Base-by-base conservation (phyloP, 2,113 vertebrate genomes). In the Hypomesus transpacificus region DNA sequence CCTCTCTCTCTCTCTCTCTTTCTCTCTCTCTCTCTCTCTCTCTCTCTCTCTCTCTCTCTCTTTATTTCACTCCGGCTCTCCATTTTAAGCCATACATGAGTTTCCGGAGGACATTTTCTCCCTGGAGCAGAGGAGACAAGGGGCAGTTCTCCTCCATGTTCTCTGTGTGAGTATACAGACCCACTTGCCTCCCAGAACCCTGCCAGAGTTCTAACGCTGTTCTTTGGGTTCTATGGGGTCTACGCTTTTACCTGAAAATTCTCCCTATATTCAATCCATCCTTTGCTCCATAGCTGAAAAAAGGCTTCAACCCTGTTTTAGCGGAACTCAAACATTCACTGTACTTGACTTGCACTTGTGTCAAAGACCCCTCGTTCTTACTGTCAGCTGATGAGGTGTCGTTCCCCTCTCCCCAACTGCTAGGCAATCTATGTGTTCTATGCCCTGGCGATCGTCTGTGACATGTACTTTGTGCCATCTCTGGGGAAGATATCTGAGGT, bases 351-450 rank as follows among this genome's bases (percentile, higher is more conserved):
- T 26, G 24, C 24, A 26, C 24, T 26, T 26, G 24, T 26, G 24
- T 26, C 24, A 26, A 26, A 26, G 24, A 26, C 2, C 2, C 26
- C 56, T 9, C 16, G 9, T 31, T 21, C 64, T 52, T n/a, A n/a
- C 50, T 17, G 13, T 68, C 66, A 9, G 11, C 13, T 11, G 21
- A 7, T 56, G 5, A 34, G 21, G 4, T 65, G 0, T 63, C 0
- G 77, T 52, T 75, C 17, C n/a, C 86, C 17, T 71, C 4, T 82
- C 39, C 39, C 39, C 39, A 46, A 46, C 79, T 72, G 59, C 24
- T 75, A 93, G 92, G 91, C 91, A 11, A 81, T 93, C 76, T 93
- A 93, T 84, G 93, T 92, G 89, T 93, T 93, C 85, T 86, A 90
- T 14, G 92, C 92, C 0, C 88, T 93, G 68, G 92, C 92, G 34